Base-by-base conservation (phyloP, 2,797 vertebrate species). In the Rhynchonycteris naso region DNA sequence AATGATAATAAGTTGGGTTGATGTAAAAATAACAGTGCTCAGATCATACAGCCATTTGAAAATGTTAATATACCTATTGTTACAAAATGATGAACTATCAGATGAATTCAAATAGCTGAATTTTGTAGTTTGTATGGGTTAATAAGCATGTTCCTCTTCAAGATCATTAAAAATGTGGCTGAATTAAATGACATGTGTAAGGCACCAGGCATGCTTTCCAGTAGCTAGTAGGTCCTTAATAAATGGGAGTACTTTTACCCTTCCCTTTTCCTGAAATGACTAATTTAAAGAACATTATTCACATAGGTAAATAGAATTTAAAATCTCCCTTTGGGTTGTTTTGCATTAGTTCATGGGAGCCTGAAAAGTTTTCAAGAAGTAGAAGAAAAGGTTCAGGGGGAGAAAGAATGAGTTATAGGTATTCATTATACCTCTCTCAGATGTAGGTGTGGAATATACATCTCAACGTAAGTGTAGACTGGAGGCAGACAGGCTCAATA, bases 271-370 rank as follows among this genome's bases (percentile, higher is more conserved):
- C 7, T 82, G 59, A 61, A 58, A 82, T 94, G 10, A 90, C 8
- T 56, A 58, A 86, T 47, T 93, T 61, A 93, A 96, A 88, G 74
- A 85, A 76, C 95, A 75, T 68, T 79, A 61, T 68, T 80, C 7
- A 33, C 22, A 61, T 38, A 79, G 30, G 68, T 84, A 87, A 87
- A 87, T 78, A 90, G 82, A 28, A 87, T 88, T 28, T 69, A 85
- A 87, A 88, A 2, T 80, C 65, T 94, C 19, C 24, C 50, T 59
- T n/a, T 50, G n/a, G 35, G 59, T 14, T 90, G 5, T 61, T 90
- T 71, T 38, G 3, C 28, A 89, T 12, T 9, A 61, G 61, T 75
- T 92, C 10, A 83, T 79, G 24, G 19, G 63, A 89, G 30, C 88
- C 69, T 52, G 65, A 85, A 92, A 87, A 85, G 2, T 38, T 13